These are phyloP conservation scores for Hydrochoerus hydrochaeris DNA, from an alignment of 2,113 vertebrate genomes.

Conservation along the genomic window DNA sequence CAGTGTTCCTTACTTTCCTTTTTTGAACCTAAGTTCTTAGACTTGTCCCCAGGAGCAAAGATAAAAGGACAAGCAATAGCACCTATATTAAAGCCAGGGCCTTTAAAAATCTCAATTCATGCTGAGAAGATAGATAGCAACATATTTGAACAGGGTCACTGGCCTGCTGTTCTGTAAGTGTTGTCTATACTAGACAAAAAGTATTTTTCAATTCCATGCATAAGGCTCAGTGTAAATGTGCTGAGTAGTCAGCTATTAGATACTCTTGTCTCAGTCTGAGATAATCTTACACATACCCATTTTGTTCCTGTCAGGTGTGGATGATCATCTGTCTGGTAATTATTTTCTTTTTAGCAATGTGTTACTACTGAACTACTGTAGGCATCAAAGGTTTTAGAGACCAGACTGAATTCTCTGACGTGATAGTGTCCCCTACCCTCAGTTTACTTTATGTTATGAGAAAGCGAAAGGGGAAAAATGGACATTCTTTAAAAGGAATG, in stretches of 20 bases:
- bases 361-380: neutral
- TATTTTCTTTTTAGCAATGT: slow-evolving; percentile 1
- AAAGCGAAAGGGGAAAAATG: slow-evolving; percentile 17
- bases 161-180: slow-evolving; percentile 28
- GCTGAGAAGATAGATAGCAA: slow-evolving; percentile 49
- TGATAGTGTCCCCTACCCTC: neutral
- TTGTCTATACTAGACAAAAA: neutral
- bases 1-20: neutral
- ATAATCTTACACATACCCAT: neutral
- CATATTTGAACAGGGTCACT: slow-evolving; percentile 29
- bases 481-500: slow-evolving; percentile 4
- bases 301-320: slow-evolving; percentile 31
- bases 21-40: slow-evolving; percentile 46
- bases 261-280: neutral
- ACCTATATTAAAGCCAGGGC: slow-evolving; percentile 15
- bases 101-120: slow-evolving; percentile 16
- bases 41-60: neutral
- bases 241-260: neutral
- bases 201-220: neutral
- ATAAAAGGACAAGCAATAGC: slow-evolving; percentile 37
- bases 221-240: slow-evolving; percentile 4
- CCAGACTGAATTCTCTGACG: neutral
- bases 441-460: neutral
- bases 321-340: neutral
- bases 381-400: neutral